Evolutionary conservation across 2,888 invertebrate species (phyloP).

Genomic region (Keiferia lycopersicella): DNA sequence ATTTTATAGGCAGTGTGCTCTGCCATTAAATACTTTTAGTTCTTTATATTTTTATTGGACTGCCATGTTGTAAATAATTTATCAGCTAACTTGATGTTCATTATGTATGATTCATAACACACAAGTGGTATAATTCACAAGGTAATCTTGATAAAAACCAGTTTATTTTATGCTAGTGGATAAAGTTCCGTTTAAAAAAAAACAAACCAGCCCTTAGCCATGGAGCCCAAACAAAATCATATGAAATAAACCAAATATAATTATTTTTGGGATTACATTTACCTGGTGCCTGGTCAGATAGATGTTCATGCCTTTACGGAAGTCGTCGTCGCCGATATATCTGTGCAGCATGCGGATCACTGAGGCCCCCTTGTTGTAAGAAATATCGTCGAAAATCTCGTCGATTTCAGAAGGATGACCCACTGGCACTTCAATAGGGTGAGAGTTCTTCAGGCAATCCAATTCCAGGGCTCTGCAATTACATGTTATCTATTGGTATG

Average conservation of each 20-base stretch:
- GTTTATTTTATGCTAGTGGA: not conserved
- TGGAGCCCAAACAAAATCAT: too few relatives aligned
- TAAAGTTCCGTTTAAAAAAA: not conserved
- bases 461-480: slow-evolving; percentile 87
- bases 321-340: slow-evolving; percentile 96
- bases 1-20: too few relatives aligned
- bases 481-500: not conserved
- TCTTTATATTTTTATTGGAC: not conserved
- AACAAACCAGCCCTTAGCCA: too few relatives aligned
- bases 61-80: not conserved
- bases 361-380: slow-evolving; percentile 97
- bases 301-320: slow-evolving; percentile 94
- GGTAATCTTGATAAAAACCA: slow-evolving; percentile 23
- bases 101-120: slow-evolving; percentile 4
- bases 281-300: slow-evolving; percentile 92
- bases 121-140: not conserved
- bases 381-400: slow-evolving; percentile 98
- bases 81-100: slow-evolving; percentile 3
- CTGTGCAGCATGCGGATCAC: slow-evolving; percentile 97
- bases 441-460: slow-evolving; percentile 94
- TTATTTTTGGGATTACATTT: slow-evolving; percentile 29
- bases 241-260: too few relatives aligned
- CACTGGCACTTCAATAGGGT: slow-evolving; percentile 98
- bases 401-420: slow-evolving; percentile 97
- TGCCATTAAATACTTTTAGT: too few relatives aligned